phyloP scores from a whole-genome alignment of 2,888 invertebrate species.

The Suillia variegata region DNA sequence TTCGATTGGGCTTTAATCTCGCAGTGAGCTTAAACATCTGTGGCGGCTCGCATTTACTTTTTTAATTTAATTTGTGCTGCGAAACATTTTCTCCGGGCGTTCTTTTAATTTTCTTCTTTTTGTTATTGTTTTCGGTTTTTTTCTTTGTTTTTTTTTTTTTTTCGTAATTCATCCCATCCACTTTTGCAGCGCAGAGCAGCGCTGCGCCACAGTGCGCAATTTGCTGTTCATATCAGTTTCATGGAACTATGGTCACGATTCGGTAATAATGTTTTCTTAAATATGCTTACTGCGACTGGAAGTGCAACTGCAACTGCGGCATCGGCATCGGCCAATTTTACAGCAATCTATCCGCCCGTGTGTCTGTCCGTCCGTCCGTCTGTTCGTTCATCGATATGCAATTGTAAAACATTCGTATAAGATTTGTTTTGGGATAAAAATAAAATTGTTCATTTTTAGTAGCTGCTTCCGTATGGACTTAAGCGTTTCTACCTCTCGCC shows the following conservation, averaged over 20 bases:
- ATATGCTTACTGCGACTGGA: conserved; percentile 35
- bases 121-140: no score
- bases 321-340: conserved; percentile 19
- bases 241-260: conserved; percentile 62
- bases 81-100: conserved; percentile 35
- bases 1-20: background rate
- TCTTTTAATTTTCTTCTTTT: no score
- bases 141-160: no score
- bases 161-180: background rate
- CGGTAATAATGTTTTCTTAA: conserved; percentile 60
- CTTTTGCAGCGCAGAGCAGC: background rate
- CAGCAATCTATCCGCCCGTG: conserved; percentile 21
- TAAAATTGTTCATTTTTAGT: conserved; percentile 58
- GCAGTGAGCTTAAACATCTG: background rate
- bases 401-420: conserved; percentile 54
- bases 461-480: conserved; percentile 56
- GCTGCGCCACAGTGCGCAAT: conserved; percentile 24
- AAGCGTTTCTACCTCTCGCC: background rate
- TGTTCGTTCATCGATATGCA: conserved; percentile 37
- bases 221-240: conserved; percentile 58
- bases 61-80: conserved; percentile 50
- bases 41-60: background rate
- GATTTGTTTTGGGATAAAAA: conserved; percentile 59
- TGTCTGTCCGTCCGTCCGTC: background rate
- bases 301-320: background rate